These are phyloP conservation scores for Turnix velox DNA, from an alignment of 2,113 vertebrate species.

Conservation along the genomic window DNA sequence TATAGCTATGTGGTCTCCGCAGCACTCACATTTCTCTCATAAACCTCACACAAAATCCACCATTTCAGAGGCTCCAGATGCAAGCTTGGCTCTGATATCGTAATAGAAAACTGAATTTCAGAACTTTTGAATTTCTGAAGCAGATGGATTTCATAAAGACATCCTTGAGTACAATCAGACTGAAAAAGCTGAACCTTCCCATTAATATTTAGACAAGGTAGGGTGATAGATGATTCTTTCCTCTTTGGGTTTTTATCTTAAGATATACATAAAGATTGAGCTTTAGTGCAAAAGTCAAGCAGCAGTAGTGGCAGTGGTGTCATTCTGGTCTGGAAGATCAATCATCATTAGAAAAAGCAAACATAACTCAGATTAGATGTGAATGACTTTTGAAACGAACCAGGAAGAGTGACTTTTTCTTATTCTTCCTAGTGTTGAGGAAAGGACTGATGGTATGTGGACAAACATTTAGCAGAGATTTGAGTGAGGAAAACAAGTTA, in stretches of 20 bases:
- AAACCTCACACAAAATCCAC: neutral
- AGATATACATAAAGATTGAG: neutral
- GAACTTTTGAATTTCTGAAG: neutral
- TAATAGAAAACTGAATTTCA: neutral
- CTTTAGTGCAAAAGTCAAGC: neutral
- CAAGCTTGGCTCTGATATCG: neutral
- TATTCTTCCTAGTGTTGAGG: neutral
- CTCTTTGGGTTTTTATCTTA: neutral
- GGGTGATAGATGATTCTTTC: neutral
- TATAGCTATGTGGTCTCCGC: neutral
- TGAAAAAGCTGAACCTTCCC: neutral
- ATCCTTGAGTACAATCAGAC: neutral
- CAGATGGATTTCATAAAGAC: neutral
- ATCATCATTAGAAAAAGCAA: neutral
- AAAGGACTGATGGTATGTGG: neutral
- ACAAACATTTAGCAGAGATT: neutral
- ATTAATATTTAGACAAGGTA: neutral
- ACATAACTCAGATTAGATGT: neutral
- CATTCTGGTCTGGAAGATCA: neutral
- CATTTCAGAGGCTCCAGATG: neutral
- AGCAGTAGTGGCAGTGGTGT: neutral
- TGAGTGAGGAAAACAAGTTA: neutral
- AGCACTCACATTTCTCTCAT: neutral
- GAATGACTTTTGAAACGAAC: neutral
- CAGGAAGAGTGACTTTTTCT: neutral